Percentiles rank a stretch among this genome's conserved stretches.
Conservation (phyloP, 2,888 invertebrate genomes). For the Keiferia lycopersicella region DNA sequence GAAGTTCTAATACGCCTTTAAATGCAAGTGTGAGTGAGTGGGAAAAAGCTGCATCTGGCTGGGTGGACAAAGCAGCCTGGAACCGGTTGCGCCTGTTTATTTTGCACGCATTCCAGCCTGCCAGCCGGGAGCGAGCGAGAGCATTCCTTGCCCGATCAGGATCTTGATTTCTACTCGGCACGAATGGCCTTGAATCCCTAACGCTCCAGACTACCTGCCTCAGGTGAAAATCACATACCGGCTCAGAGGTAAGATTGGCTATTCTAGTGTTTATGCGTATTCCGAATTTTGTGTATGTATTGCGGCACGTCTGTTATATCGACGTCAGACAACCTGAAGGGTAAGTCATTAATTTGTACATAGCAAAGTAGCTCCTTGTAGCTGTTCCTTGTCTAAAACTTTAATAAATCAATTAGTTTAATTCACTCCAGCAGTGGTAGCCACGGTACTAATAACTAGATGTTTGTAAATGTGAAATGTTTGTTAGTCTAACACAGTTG, state of each 20-base stretch:
- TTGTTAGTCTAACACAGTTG: constrained; percentile 16
- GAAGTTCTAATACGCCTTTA: constrained; percentile 19
- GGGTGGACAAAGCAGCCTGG: constrained; percentile 62
- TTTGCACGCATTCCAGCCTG: constrained; percentile 78
- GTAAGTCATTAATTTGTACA: constrained; percentile 38
- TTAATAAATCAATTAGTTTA: constrained; percentile 41
- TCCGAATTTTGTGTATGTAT: background rate
- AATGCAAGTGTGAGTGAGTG: constrained; percentile 46
- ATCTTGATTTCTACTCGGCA: constrained; percentile 62
- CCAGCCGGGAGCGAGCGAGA: constrained; percentile 63
- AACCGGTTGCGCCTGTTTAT: constrained; percentile 78
- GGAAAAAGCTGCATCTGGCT: constrained; percentile 57
- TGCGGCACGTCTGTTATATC: background rate
- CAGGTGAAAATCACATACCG: constrained; percentile 5
- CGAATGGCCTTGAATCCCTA: constrained; percentile 66
- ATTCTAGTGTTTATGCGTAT: background rate
- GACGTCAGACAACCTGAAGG: background rate
- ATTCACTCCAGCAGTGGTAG: constrained; percentile 42
- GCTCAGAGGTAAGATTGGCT: background rate
- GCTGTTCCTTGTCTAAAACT: constrained; percentile 31
- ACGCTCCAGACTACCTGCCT: constrained; percentile 36
- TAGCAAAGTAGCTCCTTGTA: constrained; percentile 33
- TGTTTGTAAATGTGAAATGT: constrained; percentile 36
- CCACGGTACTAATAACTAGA: constrained; percentile 37
- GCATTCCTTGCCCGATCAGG: constrained; percentile 68